Evolutionary conservation across 1,140 invertebrate species (phyloP).

Genomic region (Atta colombica): DNA sequence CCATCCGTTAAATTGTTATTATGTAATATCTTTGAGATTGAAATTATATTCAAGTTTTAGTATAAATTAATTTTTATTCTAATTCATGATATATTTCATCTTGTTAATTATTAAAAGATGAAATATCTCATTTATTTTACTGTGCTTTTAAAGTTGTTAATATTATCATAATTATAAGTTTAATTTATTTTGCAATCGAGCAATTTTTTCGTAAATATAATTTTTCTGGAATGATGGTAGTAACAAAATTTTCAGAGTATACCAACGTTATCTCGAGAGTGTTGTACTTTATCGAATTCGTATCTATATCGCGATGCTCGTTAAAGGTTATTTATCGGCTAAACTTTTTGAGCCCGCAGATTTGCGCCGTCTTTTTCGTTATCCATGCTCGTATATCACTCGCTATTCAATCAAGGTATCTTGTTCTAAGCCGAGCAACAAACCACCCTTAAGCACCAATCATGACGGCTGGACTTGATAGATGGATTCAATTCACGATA

Average conservation of each 20-base stretch:
- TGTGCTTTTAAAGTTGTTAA: background rate
- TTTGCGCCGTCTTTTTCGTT: constrained; percentile 70
- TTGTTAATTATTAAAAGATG: background rate
- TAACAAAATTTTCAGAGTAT: constrained; percentile 23
- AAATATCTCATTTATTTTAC: background rate
- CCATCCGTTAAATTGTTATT: background rate
- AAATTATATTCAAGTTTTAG: constrained; percentile 6
- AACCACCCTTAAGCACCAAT: constrained; percentile 81
- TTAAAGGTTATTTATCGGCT: constrained; percentile 77
- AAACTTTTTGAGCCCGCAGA: constrained; percentile 61
- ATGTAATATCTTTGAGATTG: background rate
- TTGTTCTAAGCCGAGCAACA: constrained; percentile 80
- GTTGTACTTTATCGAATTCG: constrained; percentile 59
- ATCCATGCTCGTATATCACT: constrained; percentile 77
- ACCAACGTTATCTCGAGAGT: constrained; percentile 27
- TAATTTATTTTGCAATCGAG: background rate
- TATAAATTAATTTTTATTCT: background rate
- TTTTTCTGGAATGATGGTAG: background rate
- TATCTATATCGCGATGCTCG: constrained; percentile 57
- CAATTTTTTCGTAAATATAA: constrained; percentile 19
- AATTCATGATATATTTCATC: background rate
- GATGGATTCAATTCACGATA: constrained; percentile 81
- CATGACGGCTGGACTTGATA: constrained; percentile 78
- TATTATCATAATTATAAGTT: background rate
- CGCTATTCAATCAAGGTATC: constrained; percentile 82